Conservation (phyloP, 2,888 invertebrate genomes). For the Mythimna loreyi region DNA sequence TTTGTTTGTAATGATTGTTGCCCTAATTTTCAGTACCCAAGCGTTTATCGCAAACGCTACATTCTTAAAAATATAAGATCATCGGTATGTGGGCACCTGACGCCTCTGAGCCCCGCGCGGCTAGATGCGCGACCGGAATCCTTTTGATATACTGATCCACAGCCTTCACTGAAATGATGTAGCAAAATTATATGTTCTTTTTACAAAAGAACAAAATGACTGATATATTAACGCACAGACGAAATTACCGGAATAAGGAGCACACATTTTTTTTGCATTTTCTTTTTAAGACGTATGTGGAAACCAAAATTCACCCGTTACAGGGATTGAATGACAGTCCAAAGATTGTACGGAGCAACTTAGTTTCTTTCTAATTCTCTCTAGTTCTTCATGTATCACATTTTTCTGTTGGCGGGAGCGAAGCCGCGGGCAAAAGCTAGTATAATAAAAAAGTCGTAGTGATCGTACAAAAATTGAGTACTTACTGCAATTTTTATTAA, state of each 20-base stretch:
- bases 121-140: background rate
- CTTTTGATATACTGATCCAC: constrained; percentile 7
- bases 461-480: no score
- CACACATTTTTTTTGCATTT: no score
- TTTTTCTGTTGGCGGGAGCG: no score
- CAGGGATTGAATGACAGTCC: no score
- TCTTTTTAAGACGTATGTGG: no score
- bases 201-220: background rate
- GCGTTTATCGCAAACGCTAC: background rate
- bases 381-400: no score
- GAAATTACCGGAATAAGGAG: no score
- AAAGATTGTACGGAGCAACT: no score
- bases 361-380: no score
- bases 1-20: constrained; percentile 1
- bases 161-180: background rate
- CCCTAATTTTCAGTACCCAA: background rate
- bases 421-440: no score
- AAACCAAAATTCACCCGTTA: no score
- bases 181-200: background rate
- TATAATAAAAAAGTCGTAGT: background rate
- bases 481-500: background rate
- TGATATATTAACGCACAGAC: no score
- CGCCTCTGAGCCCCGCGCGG: background rate
- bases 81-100: background rate
- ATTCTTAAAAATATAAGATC: background rate